Evolutionary conservation across 2,113 vertebrate genomes (phyloP).

Genomic region (Corythoichthys intestinalis): DNA sequence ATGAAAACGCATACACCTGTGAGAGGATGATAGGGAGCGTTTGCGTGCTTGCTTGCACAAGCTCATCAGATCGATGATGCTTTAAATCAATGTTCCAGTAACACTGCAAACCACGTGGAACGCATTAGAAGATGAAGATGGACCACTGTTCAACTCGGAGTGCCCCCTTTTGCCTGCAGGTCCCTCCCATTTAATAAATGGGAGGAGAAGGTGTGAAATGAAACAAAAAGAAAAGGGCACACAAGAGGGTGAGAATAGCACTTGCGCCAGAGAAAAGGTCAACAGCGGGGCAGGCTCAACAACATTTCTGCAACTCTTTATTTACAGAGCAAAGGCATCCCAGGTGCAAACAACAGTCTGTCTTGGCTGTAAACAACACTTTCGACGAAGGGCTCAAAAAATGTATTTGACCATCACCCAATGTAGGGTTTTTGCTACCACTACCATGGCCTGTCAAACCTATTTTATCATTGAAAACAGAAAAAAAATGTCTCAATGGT

Average conservation of each 20-base stretch:
- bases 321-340: background rate
- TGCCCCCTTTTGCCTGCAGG: conserved; percentile 45
- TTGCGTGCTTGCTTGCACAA: conserved; percentile 38
- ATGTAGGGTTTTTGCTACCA: background rate
- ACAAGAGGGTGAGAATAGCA: conserved; percentile 31
- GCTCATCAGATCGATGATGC: conserved; percentile 63
- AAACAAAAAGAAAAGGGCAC: conserved; percentile 49
- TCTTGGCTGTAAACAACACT: background rate
- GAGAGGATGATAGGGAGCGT: conserved; percentile 28
- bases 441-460: too few relatives aligned
- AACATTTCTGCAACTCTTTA: conserved; percentile 15
- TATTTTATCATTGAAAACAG: too few relatives aligned
- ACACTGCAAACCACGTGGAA: conserved; percentile 57
- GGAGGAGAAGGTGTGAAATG: conserved; percentile 35
- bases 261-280: conserved; percentile 15
- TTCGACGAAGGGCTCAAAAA: background rate
- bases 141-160: conserved; percentile 47
- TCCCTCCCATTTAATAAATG: conserved; percentile 48
- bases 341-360: background rate
- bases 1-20: conserved; percentile 22
- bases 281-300: conserved; percentile 31
- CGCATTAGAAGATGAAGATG: conserved; percentile 67
- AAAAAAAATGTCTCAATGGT: too few relatives aligned
- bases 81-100: conserved; percentile 67
- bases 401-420: background rate